A percentile compares a stretch with the other conserved stretches of the same genome.
Conservation (phyloP, 2,113 vertebrate genomes). For the Amphilophus citrinellus region DNA sequence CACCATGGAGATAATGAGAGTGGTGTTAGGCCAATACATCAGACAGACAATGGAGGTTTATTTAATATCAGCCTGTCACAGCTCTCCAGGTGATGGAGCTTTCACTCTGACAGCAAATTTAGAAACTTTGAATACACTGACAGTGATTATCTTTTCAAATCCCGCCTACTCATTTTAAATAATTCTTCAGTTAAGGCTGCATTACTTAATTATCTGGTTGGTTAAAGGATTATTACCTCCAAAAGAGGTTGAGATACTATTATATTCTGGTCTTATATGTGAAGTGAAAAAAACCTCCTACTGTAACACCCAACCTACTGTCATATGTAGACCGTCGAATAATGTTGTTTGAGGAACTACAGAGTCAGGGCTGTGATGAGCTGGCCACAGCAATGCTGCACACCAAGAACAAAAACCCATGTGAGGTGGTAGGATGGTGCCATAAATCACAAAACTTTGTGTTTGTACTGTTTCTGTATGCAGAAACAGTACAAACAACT, state of each 20-base stretch:
- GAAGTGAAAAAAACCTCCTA: background rate
- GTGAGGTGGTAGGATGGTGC: background rate
- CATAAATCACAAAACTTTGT: no score
- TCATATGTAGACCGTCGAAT: background rate
- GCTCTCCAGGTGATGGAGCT: background rate
- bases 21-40: background rate
- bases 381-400: background rate
- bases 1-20: background rate
- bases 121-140: background rate
- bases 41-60: background rate
- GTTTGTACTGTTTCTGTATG: background rate
- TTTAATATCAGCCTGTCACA: constrained; percentile 8
- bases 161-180: background rate
- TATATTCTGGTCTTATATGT: background rate
- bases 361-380: background rate
- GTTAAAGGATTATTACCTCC: background rate
- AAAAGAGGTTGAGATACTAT: background rate
- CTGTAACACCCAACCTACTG: background rate
- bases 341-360: no score
- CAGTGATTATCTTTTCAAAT: background rate
- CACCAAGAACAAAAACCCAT: background rate
- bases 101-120: background rate
- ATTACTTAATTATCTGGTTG: background rate
- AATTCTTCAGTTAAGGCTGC: background rate
- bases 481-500: accelerated